phyloP scores from a whole-genome alignment of 53 echinoderm and acorn worm genomes.

The Echinarachnius parma region DNA sequence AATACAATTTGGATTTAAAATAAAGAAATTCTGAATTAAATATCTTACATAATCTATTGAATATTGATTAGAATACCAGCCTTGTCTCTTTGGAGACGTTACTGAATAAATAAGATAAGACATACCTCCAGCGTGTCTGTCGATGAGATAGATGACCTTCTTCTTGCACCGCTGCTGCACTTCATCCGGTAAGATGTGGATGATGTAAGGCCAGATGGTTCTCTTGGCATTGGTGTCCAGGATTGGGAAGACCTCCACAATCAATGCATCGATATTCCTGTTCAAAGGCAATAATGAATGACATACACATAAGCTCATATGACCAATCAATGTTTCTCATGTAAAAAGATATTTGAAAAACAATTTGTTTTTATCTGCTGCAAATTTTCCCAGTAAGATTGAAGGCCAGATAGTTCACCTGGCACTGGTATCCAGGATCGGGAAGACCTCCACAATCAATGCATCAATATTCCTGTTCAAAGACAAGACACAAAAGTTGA shows the following conservation, averaged over 20 bases:
- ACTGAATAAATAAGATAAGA: neutral
- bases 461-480: neutral
- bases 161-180: constrained; percentile 89
- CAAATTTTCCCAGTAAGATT: no score
- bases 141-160: constrained; percentile 97
- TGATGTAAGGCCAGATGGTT: constrained; percentile 96
- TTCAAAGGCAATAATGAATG: neutral
- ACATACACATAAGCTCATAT: neutral
- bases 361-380: no score
- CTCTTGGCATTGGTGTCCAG: constrained; percentile 97
- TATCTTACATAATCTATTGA: no score
- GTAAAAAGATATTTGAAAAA: no score
- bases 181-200: constrained; percentile 94
- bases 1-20: no score
- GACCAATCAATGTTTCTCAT: no score
- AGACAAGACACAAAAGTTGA: neutral
- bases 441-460: constrained; percentile 36
- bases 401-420: constrained; percentile 95
- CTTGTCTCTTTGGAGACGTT: no score
- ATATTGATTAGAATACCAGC: no score
- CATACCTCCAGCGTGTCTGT: constrained; percentile 84
- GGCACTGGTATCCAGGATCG: constrained; percentile 92
- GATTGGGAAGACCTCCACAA: constrained; percentile 87
- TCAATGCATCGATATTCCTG: constrained; percentile 93
- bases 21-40: no score